phyloP scores from a whole-genome alignment of 1,140 invertebrate genomes.

The Marisa cornuarietis region DNA sequence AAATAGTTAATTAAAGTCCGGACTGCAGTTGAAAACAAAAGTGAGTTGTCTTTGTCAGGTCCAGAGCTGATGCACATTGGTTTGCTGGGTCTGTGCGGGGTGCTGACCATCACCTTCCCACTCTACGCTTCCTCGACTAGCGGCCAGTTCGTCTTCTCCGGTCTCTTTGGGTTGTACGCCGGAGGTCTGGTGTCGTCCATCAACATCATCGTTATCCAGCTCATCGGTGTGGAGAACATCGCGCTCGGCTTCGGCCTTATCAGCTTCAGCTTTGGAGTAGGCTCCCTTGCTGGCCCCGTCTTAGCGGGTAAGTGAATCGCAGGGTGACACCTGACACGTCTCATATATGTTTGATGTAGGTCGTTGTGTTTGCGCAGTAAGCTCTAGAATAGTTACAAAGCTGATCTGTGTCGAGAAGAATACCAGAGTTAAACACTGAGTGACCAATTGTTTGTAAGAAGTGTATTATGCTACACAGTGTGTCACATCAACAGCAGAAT shows the following conservation, averaged over 20 bases:
- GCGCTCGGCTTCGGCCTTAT: constrained; percentile 33
- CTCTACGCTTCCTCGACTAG: constrained; percentile 21
- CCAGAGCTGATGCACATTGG: constrained; percentile 33
- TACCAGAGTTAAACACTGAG: too few relatives aligned
- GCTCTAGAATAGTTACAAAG: too few relatives aligned
- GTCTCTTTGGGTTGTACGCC: constrained; percentile 33
- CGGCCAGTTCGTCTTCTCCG: constrained; percentile 28
- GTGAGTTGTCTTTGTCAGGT: neutral
- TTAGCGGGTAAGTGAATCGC: constrained; percentile 32
- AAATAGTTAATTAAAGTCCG: too few relatives aligned
- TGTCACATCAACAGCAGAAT: too few relatives aligned
- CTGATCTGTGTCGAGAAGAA: too few relatives aligned
- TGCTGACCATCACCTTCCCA: constrained; percentile 26
- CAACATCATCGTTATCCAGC: constrained; percentile 29
- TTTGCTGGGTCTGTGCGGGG: constrained; percentile 28
- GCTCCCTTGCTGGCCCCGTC: constrained; percentile 33
- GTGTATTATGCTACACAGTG: too few relatives aligned
- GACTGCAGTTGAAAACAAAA: too few relatives aligned
- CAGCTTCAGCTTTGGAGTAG: constrained; percentile 31
- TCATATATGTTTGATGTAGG: too few relatives aligned
- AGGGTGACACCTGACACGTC: neutral
- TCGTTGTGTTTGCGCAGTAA: too few relatives aligned
- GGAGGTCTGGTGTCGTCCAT: constrained; percentile 32
- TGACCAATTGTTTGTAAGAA: too few relatives aligned
- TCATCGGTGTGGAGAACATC: constrained; percentile 35